Percentiles rank a stretch among this genome's conserved stretches.
These are phyloP conservation scores for Sminthurinus aureus DNA, from an alignment of 2,888 invertebrate genomes.

Conservation along the genomic window DNA sequence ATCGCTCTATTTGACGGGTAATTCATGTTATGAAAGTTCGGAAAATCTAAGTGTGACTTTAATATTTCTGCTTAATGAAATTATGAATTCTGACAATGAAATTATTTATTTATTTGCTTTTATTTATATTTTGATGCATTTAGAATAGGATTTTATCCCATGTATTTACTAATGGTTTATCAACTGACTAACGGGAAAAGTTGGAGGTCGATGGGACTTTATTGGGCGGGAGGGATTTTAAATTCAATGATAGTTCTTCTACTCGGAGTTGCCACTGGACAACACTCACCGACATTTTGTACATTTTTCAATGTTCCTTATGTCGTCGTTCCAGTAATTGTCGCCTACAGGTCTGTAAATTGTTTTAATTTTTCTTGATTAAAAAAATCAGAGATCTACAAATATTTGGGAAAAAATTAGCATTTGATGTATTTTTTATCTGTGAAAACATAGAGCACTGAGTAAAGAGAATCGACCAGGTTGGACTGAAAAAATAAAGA, in stretches of 20 bases:
- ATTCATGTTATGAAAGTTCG: no score
- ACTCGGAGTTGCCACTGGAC: slow-evolving; percentile 50
- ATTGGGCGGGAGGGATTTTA: slow-evolving; percentile 53
- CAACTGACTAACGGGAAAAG: slow-evolving; percentile 55
- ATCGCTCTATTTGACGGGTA: slow-evolving; percentile 58
- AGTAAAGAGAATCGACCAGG: slow-evolving; percentile 43
- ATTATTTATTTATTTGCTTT: no score
- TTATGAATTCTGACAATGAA: no score
- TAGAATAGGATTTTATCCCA: slow-evolving; percentile 54
- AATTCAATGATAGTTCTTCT: slow-evolving; percentile 58
- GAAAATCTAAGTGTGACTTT: no score
- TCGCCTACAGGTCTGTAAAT: slow-evolving; percentile 47
- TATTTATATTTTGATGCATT: no score
- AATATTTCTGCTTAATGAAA: no score
- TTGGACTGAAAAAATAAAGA: slow-evolving; percentile 44
- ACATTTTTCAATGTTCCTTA: slow-evolving; percentile 57
- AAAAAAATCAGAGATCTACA: not conserved
- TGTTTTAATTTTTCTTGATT: not conserved
- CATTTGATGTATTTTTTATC: not conserved
- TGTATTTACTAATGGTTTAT: slow-evolving; percentile 55
- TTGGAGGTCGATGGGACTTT: slow-evolving; percentile 56
- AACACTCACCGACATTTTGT: slow-evolving; percentile 55
- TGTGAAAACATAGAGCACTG: slow-evolving; percentile 46
- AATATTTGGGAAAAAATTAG: no score
- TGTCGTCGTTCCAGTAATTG: slow-evolving; percentile 53